Evolutionary conservation across 2,888 invertebrate genomes (phyloP).

Genomic region (Polietes domitor): DNA sequence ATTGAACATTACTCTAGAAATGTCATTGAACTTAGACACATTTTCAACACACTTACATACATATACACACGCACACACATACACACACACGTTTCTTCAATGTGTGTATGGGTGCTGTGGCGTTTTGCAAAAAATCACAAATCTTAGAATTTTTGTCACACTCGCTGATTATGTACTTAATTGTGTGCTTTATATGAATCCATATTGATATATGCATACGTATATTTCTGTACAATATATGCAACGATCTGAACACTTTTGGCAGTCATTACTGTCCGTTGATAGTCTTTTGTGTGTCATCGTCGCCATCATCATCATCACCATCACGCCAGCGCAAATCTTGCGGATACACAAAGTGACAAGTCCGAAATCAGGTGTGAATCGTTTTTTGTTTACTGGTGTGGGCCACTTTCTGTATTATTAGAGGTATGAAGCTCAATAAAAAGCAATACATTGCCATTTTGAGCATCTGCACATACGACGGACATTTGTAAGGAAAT

Average conservation of each 20-base stretch:
- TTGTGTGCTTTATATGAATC: slow-evolving; percentile 20
- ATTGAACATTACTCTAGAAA: neutral
- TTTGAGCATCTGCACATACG: no score
- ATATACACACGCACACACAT: no score
- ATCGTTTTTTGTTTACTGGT: slow-evolving; percentile 27
- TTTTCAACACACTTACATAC: no score
- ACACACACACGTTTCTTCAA: no score
- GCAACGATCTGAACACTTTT: slow-evolving; percentile 8
- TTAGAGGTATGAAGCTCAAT: neutral
- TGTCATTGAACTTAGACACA: slow-evolving; percentile 55
- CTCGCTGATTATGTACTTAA: slow-evolving; percentile 38
- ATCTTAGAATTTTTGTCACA: slow-evolving; percentile 26
- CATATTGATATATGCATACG: neutral
- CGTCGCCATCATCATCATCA: slow-evolving; percentile 3
- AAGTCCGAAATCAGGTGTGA: slow-evolving; percentile 53
- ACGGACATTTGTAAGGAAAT: slow-evolving; percentile 22
- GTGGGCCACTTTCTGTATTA: slow-evolving; percentile 1
- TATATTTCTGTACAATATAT: neutral
- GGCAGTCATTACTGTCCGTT: slow-evolving; percentile 34
- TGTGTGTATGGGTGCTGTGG: neutral
- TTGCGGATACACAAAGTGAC: neutral
- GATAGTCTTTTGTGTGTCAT: slow-evolving; percentile 61
- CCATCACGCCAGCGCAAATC: neutral
- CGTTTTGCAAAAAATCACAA: slow-evolving; percentile 14
- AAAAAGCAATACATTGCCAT: slow-evolving; percentile 20